Evolutionary conservation across 2,888 invertebrate genomes (phyloP).

Genomic region (Harpalus rufipes): DNA sequence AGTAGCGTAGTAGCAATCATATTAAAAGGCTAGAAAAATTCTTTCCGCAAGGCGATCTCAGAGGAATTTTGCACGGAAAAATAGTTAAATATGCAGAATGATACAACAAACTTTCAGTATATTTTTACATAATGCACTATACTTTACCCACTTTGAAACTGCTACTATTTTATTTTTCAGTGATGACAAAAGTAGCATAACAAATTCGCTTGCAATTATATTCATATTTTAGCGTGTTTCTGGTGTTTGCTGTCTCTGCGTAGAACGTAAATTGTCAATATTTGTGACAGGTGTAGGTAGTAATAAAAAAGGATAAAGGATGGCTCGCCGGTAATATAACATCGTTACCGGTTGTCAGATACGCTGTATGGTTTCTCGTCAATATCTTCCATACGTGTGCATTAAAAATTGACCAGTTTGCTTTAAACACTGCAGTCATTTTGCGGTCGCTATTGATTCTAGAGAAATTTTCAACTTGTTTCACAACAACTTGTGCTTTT

Average conservation of each 20-base stretch:
- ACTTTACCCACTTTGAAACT: constrained; percentile 7
- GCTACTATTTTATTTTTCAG: background rate
- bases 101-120: constrained; percentile 11
- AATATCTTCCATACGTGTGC: constrained; percentile 23
- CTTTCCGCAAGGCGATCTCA: background rate
- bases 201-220: background rate
- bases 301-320: background rate
- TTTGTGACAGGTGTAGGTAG: background rate
- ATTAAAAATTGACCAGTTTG: constrained; percentile 34
- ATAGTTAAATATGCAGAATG: constrained; percentile 27
- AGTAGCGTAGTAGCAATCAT: background rate
- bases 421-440: constrained; percentile 30
- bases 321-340: background rate
- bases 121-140: constrained; percentile 23
- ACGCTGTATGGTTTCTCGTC: constrained; percentile 20
- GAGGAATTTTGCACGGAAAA: background rate
- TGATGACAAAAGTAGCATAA: background rate
- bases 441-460: constrained; percentile 37
- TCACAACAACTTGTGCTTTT: too few relatives aligned
- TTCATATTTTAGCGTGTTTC: background rate
- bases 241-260: background rate
- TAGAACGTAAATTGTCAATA: background rate
- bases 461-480: constrained; percentile 11
- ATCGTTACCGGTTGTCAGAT: background rate
- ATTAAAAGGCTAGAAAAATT: background rate